A percentile compares a stretch with the other conserved stretches of the same genome.
These are phyloP conservation scores for Serrognathus titanus DNA, from an alignment of 2,888 invertebrate genomes.

Conservation along the genomic window DNA sequence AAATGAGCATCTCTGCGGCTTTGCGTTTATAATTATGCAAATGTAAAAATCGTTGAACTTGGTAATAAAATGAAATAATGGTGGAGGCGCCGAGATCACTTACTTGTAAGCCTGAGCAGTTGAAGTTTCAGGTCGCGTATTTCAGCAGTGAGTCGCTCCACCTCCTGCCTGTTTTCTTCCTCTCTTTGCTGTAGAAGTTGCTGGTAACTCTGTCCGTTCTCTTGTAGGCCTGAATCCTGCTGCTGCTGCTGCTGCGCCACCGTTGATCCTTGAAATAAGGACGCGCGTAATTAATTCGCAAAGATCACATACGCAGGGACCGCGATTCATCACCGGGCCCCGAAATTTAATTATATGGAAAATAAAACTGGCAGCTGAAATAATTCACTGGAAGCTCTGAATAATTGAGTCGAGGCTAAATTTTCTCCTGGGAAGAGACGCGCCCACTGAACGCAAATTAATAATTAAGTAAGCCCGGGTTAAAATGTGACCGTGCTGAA, in stretches of 20 bases:
- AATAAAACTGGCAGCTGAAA: too few relatives aligned
- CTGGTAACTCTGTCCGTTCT: constrained; percentile 48
- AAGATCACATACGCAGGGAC: not conserved
- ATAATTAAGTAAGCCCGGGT: too few relatives aligned
- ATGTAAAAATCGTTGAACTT: too few relatives aligned
- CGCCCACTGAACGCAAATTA: too few relatives aligned
- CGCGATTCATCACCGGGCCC: not conserved
- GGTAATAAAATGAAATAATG: too few relatives aligned
- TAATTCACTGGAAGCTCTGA: too few relatives aligned
- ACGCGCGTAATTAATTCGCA: not conserved
- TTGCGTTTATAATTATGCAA: too few relatives aligned
- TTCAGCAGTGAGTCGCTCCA: constrained; percentile 60
- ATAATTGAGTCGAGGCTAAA: too few relatives aligned
- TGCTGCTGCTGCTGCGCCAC: constrained; percentile 32
- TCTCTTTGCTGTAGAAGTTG: constrained; percentile 58
- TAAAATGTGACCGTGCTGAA: too few relatives aligned
- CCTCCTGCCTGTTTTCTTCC: constrained; percentile 59
- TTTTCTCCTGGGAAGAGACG: too few relatives aligned
- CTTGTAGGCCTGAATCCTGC: constrained; percentile 28
- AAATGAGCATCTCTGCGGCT: too few relatives aligned
- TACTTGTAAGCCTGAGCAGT: constrained; percentile 57
- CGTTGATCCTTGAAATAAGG: constrained; percentile 38
- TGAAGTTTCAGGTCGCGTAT: constrained; percentile 59
- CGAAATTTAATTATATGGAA: not conserved
- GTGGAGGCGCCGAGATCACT: constrained; percentile 24